phyloP scores from a whole-genome alignment of 2,797 vertebrate species.

The Anisognathus igniventris region DNA sequence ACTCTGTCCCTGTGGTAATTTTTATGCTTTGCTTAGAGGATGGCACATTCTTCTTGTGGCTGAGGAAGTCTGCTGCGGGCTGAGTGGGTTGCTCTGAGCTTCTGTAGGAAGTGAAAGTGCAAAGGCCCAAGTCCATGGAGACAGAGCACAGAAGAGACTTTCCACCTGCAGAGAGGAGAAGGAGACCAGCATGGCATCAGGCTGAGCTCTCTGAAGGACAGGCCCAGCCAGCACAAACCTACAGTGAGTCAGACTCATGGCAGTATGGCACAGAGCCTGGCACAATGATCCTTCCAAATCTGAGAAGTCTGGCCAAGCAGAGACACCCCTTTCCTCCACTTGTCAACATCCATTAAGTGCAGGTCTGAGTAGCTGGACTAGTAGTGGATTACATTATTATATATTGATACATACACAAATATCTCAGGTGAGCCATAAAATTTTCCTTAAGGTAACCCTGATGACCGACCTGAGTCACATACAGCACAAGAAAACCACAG shows the following conservation, averaged over 20 bases:
- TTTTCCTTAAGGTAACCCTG: neutral
- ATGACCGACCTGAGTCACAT: neutral
- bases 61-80: neutral
- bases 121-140: neutral
- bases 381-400: neutral
- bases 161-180: neutral
- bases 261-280: neutral
- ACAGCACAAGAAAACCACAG: neutral
- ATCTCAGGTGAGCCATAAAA: neutral
- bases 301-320: neutral
- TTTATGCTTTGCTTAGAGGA: neutral
- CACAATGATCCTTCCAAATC: neutral
- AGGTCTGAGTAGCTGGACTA: neutral
- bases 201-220: neutral
- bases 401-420: too few relatives aligned
- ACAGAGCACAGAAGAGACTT: neutral
- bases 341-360: neutral
- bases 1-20: neutral
- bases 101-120: neutral
- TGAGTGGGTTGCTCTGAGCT: neutral
- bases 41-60: neutral
- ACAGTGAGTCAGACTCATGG: fast-evolving
- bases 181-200: neutral
- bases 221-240: neutral
- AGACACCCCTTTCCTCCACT: neutral